Base-by-base conservation (phyloP, 2,888 invertebrate species). In the Exocentrus adspersus region DNA sequence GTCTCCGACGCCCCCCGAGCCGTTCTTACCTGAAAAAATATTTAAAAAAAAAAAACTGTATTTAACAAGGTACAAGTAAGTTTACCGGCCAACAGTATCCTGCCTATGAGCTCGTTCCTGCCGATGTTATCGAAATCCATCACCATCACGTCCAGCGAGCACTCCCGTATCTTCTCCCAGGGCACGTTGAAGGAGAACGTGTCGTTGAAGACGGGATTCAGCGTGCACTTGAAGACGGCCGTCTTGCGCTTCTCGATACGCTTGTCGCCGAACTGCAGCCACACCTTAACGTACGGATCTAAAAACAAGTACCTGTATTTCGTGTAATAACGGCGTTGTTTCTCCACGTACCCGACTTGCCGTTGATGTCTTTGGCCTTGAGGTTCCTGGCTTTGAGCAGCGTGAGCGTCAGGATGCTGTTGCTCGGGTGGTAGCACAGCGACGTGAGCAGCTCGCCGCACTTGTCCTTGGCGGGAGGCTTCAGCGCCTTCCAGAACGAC, bases 271-370 rank as follows among this genome's bases (percentile, higher is more conserved):
- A 96, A 95, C 78, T 95, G 95, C 46, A 97, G 89, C 97, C 97
- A 97, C 10, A 97, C 94, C 83, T 97, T 97, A n/a, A 97, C 97
- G 84, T 97, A 97, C 0, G 97, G 97, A 90, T 97, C 97, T 97
- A n/a, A n/a, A n/a, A n/a, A n/a, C n/a, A n/a, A n/a, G n/a, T n/a
- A n/a, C n/a, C n/a, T n/a, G n/a, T n/a, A n/a, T n/a, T n/a, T n/a
- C n/a, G n/a, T n/a, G n/a, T n/a, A n/a, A n/a, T n/a, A n/a, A n/a
- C n/a, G n/a, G n/a, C n/a, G n/a, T n/a, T n/a, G n/a, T n/a, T n/a
- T n/a, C n/a, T n/a, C n/a, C 3, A 60, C 85, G 83, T 81, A 93
- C 94, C 94, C 82, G 94, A 95, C 85, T 94, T 95, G 77, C 97
- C 97, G 75, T 95, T 97, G 78, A 97, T 96, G 82, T 97, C 97